Conservation (phyloP, 2,888 invertebrate genomes). For the Plebejus anna region DNA sequence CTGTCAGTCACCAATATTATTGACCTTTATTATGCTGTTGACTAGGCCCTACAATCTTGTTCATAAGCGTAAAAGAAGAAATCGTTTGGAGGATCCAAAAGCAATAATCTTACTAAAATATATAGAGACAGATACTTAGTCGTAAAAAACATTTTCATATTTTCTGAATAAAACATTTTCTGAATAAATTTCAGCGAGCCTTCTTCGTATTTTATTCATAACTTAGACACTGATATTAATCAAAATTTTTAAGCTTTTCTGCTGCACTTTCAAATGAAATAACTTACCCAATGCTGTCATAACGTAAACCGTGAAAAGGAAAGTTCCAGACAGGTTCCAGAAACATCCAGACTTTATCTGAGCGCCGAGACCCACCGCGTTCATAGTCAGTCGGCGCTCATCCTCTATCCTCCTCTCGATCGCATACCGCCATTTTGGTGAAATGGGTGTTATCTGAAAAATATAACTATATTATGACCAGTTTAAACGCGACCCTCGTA, state of each 20-base stretch:
- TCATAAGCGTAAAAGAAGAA: too few relatives aligned
- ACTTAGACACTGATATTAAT: neutral
- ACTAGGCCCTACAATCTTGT: too few relatives aligned
- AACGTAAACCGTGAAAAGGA: constrained; percentile 84
- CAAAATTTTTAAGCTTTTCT: neutral
- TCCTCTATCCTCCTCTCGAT: constrained; percentile 81
- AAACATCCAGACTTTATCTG: constrained; percentile 76
- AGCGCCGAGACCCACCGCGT: constrained; percentile 55
- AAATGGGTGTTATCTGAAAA: constrained; percentile 69
- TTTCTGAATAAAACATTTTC: too few relatives aligned
- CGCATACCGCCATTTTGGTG: constrained; percentile 81
- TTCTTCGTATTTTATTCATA: too few relatives aligned
- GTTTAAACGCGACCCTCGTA: too few relatives aligned
- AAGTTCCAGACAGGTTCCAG: constrained; percentile 85
- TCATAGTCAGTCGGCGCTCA: constrained; percentile 71
- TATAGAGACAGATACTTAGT: too few relatives aligned
- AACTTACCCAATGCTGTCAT: constrained; percentile 83
- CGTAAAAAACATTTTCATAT: too few relatives aligned
- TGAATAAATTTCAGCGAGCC: too few relatives aligned
- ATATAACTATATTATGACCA: neutral
- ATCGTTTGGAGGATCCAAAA: too few relatives aligned
- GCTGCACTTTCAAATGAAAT: neutral
- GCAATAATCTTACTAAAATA: too few relatives aligned
- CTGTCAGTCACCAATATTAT: constrained; percentile 14
- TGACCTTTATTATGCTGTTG: neutral